Evolutionary conservation across 92 coral and sea anemone species (phyloP).

Genomic region (Actinernus sp.): DNA sequence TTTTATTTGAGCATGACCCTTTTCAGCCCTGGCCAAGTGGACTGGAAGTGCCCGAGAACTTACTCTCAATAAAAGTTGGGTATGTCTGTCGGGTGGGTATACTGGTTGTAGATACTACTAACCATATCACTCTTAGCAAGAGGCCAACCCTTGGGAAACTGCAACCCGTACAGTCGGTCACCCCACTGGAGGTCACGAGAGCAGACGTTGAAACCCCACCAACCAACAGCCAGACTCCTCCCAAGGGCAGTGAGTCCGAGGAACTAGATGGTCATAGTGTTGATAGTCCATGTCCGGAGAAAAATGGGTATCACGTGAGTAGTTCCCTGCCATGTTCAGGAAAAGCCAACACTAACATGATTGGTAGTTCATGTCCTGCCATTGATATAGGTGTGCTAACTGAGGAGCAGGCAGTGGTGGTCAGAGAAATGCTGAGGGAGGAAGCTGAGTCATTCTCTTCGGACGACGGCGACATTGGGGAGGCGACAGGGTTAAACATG

Average conservation of each 20-base stretch:
- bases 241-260: too few species aligned
- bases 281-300: too few species aligned
- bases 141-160: conserved; percentile 41
- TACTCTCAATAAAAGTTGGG: conserved; percentile 3
- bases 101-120: background rate
- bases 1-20: conserved; percentile 42
- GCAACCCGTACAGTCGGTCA: conserved; percentile 43
- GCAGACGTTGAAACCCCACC: background rate
- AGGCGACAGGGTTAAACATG: conserved; percentile 9
- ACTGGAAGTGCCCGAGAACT: conserved; percentile 10
- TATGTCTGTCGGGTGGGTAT: background rate
- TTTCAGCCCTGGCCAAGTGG: conserved; percentile 36
- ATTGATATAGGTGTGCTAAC: conserved; percentile 5
- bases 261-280: too few species aligned
- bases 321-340: too few species aligned
- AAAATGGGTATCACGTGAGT: too few species aligned
- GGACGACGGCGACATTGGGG: conserved; percentile 24
- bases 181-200: conserved; percentile 37
- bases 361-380: background rate
- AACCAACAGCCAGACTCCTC: conserved; percentile 11
- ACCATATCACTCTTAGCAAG: conserved; percentile 3
- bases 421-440: conserved; percentile 13
- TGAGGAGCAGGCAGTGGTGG: background rate
- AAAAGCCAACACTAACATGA: too few species aligned
- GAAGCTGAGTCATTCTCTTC: conserved; percentile 23